Evolutionary conservation across 2,113 vertebrate species (phyloP), one percentile per base, ranked within the genome.

Genomic region (Macrotus californicus): DNA sequence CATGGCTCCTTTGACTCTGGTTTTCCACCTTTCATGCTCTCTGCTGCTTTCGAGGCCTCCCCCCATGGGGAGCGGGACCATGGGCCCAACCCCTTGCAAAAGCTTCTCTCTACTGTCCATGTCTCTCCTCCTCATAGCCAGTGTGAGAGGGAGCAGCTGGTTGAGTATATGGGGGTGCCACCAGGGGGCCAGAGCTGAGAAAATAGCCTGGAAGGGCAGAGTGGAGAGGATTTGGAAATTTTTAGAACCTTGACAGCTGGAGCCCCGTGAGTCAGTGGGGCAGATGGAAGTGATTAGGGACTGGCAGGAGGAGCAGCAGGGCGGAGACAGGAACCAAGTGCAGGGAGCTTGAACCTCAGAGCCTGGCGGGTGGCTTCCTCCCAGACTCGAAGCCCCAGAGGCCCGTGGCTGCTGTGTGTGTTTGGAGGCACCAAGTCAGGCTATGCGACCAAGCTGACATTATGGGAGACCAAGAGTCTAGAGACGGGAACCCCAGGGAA

Each of bases 271-370:
- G 87, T 97, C 97, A 94, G 93, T 56, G 82, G 61, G 84, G 89
- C 97, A 98, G 97, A 89, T 97, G 97, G 96, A 96, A 97, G 72
- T 2, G 70, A 97, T 98, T 96, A 97, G 43, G 83, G 0, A 0
- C 85, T 93, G 95, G 97, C 73, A 16, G 77, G 81, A 86, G 92
- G 50, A 15, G 0, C 39, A 5, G 19, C 0, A 3, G 59, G 90
- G 72, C 11, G 14, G 83, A 48, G 79, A 52, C 3, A 19, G 70
- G 36, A 69, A 75, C 73, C 56, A 3, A 86, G 48, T 34, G 7
- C 22, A 34, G 70, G 11, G 64, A 54, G 52, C 50, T 50, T 16
- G 0, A 69, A n/a, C 66, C 66, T 43, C 75, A 91, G 94, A 70
- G 41, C 24, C 56, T 4, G 1, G 43, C 5, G 0, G 69, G 48